These are phyloP conservation scores for Gymnarchus niloticus DNA, from an alignment of 2,113 vertebrate species.

Conservation along the genomic window DNA sequence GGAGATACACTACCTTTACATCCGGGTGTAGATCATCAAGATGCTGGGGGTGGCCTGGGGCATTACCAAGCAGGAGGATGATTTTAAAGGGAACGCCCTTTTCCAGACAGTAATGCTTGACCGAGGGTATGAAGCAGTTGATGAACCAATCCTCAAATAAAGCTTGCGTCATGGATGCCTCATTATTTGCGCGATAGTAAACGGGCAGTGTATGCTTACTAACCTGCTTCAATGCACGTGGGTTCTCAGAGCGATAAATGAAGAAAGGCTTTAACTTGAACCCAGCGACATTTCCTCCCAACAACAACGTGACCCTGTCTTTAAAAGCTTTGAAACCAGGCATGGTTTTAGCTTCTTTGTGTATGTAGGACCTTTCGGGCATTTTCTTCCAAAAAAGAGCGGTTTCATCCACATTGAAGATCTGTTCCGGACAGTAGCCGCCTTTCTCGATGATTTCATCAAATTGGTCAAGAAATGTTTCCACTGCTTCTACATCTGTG, in stretches of 20 bases:
- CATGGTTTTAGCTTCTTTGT: neutral
- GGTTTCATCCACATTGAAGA: constrained; percentile 29
- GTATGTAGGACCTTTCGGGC: neutral
- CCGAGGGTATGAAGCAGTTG: neutral
- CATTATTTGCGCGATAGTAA: constrained; percentile 11
- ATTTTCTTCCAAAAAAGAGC: constrained; percentile 18
- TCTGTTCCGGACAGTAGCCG: constrained; percentile 16
- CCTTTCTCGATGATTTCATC: constrained; percentile 3
- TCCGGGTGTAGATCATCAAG: neutral
- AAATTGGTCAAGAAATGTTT: neutral
- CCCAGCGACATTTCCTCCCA: constrained; percentile 28
- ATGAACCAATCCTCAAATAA: constrained; percentile 20
- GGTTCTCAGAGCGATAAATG: constrained; percentile 14
- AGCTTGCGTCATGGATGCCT: constrained; percentile 22
- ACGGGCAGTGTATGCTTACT: constrained; percentile 19
- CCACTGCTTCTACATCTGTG: neutral
- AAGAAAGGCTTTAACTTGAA: constrained; percentile 27
- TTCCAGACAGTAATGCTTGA: constrained; percentile 21
- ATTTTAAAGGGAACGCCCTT: constrained; percentile 23
- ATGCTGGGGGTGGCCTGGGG: constrained; percentile 20
- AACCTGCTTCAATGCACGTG: constrained; percentile 15
- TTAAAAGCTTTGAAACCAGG: constrained; percentile 26
- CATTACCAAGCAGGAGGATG: constrained; percentile 27
- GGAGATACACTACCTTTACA: constrained; percentile 22
- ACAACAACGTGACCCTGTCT: constrained; percentile 21